Conservation (phyloP, 1,140 invertebrate species). For the Agrilus planipennis region DNA sequence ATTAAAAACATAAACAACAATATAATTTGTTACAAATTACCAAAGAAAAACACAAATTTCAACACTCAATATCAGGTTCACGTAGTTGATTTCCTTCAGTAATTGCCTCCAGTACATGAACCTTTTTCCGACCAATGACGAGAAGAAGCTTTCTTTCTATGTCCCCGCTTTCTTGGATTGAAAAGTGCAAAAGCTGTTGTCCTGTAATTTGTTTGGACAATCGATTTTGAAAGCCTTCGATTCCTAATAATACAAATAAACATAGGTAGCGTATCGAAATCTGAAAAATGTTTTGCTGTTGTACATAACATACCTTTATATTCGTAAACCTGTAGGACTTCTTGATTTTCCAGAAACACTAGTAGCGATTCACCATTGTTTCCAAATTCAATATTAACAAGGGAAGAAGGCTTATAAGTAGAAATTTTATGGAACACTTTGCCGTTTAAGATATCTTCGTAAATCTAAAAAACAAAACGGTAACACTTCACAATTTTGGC, state of each 20-base stretch:
- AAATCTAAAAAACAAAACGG: constrained; percentile 31
- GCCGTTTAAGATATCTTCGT: constrained; percentile 22
- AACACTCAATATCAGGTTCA: constrained; percentile 16
- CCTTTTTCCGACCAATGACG: constrained; percentile 23
- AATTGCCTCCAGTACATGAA: constrained; percentile 34
- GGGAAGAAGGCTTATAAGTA: constrained; percentile 26
- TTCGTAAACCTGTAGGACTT: constrained; percentile 26
- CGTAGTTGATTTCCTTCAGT: constrained; percentile 35
- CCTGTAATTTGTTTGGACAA: constrained; percentile 19
- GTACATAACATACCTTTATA: constrained; percentile 32
- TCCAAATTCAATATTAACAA: constrained; percentile 24
- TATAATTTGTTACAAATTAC: too few species aligned
- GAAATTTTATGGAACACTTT: constrained; percentile 28
- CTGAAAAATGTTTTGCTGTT: too few species aligned
- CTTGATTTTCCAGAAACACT: constrained; percentile 27
- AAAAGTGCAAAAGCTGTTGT: constrained; percentile 16
- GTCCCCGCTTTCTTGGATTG: too few species aligned
- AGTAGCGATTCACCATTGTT: constrained; percentile 29
- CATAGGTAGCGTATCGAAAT: too few species aligned
- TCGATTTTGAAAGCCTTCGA: constrained; percentile 27
- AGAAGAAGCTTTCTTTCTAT: constrained; percentile 18
- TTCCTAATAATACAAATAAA: constrained; percentile 20
- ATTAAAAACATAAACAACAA: too few species aligned
- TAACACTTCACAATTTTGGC: too few species aligned
- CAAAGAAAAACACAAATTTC: constrained; percentile 11